These are phyloP conservation scores for Drosophila meridionalis DNA, from an alignment of 2,888 invertebrate genomes.

Conservation along the genomic window DNA sequence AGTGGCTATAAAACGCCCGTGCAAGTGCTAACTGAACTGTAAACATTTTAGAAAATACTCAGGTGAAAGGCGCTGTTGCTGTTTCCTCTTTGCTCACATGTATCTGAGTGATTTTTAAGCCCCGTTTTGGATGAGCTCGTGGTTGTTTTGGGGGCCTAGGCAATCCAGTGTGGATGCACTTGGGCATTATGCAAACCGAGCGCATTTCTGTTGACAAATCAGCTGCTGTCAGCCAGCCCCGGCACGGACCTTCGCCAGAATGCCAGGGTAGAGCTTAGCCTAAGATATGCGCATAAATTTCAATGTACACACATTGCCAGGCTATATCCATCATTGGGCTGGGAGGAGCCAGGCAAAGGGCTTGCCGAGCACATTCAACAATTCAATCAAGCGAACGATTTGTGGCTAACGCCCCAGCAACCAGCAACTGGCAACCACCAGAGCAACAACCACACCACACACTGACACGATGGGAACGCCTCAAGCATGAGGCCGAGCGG, in stretches of 20 bases:
- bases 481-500: constrained; percentile 48
- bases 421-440: constrained; percentile 15
- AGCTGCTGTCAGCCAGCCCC: constrained; percentile 2
- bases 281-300: constrained; percentile 40
- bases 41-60: not conserved
- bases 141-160: not conserved
- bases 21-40: not conserved
- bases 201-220: constrained; percentile 42
- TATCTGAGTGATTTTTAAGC: not conserved
- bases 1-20: constrained; percentile 1
- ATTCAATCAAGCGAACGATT: constrained; percentile 73
- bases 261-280: not conserved
- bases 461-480: constrained; percentile 44
- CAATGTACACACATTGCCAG: constrained; percentile 44
- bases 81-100: not conserved
- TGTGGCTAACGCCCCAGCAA: constrained; percentile 57
- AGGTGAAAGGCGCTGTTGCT: not conserved
- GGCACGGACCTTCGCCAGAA: not conserved
- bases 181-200: constrained; percentile 48
- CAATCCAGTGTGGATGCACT: not conserved
- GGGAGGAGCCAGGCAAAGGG: constrained; percentile 22
- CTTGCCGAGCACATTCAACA: constrained; percentile 47
- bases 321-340: constrained; percentile 56
- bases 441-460: constrained; percentile 14
- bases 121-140: constrained; percentile 4